Evolutionary conservation across 2,888 invertebrate genomes (phyloP), one percentile per base, ranked within the genome.

Genomic region (Nebria brevicollis): DNA sequence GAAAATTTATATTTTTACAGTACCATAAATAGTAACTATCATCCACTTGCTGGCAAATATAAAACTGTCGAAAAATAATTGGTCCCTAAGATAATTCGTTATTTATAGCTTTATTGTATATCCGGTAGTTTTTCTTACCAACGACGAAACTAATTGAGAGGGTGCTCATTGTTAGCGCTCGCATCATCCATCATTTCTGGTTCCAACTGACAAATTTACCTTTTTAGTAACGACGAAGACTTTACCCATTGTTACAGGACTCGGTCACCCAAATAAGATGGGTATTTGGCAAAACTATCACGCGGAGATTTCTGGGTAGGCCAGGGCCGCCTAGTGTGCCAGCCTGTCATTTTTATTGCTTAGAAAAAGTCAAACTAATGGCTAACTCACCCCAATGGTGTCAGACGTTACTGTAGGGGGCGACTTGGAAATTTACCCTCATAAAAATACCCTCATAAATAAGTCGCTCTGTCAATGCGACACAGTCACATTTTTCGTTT

Each of bases 301-400:
- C 13, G 54, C 13, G 54, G 54, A 11, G 54, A 11, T 54, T 54
- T 54, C 13, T 13, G 2, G 54, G 54, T 13, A 54, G 13, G 54
- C 13, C 13, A 11, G 11, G 54, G 54, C 77, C 80, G 77, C 79
- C 77, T 80, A 41, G 73, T 81, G 75, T 80, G 79, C 77, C 82
- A 80, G 77, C 26, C 82, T 84, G 84, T 84, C 84, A 84, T 83
- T 84, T 84, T 84, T 84, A 84, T 84, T 84, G 83, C 84, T 75
- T 83, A 77, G 81, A 84, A 84, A 83, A 83, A 84, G 82, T 83
- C 80, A 83, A 84, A 84, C 84, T 84, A 84, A 84, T 84, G 82
- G 83, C 81, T 54, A 81, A 80, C 43, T 82, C 77, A 83, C 82
- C 82, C 82, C 74, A 70, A 73, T 77, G 82, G 82, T 77, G 81